Evolutionary conservation across 2,113 vertebrate species (phyloP), one percentile per base, ranked within the genome.

Genomic region (Clarias magur): DNA sequence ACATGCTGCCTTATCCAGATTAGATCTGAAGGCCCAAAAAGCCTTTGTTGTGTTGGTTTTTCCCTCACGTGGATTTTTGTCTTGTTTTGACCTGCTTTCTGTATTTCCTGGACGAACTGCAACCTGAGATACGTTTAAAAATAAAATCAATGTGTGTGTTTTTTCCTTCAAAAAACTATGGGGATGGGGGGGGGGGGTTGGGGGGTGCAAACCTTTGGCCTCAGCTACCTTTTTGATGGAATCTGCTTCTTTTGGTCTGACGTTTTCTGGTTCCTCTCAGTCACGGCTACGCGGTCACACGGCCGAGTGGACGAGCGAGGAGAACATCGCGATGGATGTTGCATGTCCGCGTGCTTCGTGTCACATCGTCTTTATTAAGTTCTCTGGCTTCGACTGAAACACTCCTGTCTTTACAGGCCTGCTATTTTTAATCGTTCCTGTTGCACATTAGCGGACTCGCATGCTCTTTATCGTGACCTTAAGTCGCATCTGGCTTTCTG

Each of bases 401-500:
- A 17, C 54, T 57, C 30, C n/a, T 57, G 75, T 23, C 23, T 53
- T 48, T 48, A 11, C 73, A 76, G 6, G 1, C 23, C 76, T 19
- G 76, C 76, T 79, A 79, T 79, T 79, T 79, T 79, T 79, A 79
- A 79, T 79, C 76, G 19, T 57, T 79, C 76, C 76, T 79, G 75
- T 3, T 79, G 54, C 76, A 30, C 53, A 38, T 57, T 79, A 57
- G 17, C 25, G 17, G 34, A 25, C 38, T 76, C 57, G 34, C 70
- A 6, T 62, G 42, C 59, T 56, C 57, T 82, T 62, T 54, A 63
- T 68, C 56, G 5, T 73, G 85, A 82, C 85, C 85, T 82, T 82
- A 87, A 82, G 68, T 80, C 57, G 34, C 84, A 85, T 65, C 62
- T 78, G 75, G 56, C 17, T 63, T 80, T 11, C 56, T 82, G 79